Conservation (phyloP, 2,888 invertebrate genomes). For the Microctonus hyperodae region DNA sequence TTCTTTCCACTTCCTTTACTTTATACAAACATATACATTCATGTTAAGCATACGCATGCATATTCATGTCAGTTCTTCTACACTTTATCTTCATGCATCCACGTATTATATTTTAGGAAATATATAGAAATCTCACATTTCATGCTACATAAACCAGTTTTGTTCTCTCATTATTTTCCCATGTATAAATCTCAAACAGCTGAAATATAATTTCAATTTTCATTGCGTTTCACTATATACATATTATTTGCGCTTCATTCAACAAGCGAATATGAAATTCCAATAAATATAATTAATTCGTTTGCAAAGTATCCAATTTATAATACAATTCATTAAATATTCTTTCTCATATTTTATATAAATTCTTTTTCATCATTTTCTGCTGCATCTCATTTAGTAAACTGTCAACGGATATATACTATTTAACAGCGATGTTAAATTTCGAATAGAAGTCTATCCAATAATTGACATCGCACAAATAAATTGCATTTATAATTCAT, state of each 20-base stretch:
- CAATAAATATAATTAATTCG: not conserved
- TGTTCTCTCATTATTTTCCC: not conserved
- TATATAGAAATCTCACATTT: not conserved
- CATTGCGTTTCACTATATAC: no score
- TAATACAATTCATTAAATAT: constrained; percentile 5
- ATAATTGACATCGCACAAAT: not conserved
- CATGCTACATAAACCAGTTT: not conserved
- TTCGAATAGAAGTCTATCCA: not conserved
- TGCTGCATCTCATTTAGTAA: not conserved
- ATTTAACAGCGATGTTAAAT: no score
- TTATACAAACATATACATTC: no score
- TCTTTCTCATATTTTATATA: no score
- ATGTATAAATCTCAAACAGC: not conserved
- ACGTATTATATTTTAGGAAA: constrained; percentile 17
- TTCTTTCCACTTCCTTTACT: no score
- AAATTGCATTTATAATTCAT: not conserved
- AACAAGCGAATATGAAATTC: not conserved
- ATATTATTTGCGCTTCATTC: not conserved
- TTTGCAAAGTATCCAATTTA: not conserved
- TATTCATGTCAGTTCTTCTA: not conserved
- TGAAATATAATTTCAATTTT: no score
- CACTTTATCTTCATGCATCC: not conserved
- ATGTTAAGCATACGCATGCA: no score
- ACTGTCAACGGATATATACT: not conserved
- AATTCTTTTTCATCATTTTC: not conserved